Conservation (phyloP, 2,888 invertebrate species). For the Pterobdella sp. region DNA sequence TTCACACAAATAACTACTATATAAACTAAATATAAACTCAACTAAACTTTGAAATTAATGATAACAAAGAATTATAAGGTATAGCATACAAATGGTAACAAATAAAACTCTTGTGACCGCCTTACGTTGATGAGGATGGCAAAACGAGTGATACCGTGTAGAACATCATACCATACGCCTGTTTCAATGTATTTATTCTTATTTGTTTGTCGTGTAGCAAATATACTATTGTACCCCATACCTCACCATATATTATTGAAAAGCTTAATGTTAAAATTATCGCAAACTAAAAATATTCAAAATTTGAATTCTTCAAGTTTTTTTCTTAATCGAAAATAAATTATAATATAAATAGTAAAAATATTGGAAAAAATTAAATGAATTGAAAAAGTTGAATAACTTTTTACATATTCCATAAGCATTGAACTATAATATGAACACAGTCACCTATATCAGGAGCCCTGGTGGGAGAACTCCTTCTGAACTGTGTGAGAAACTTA, state of each 20-base stretch:
- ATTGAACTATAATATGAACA: background rate
- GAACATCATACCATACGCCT: conserved; percentile 78
- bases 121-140: conserved; percentile 88
- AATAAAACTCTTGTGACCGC: too few species aligned
- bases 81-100: too few species aligned
- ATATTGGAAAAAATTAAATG: background rate
- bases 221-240: too few species aligned
- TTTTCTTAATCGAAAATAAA: too few species aligned
- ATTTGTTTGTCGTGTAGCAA: too few species aligned
- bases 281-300: background rate
- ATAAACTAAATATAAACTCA: too few species aligned
- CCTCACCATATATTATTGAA: too few species aligned
- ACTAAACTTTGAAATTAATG: too few species aligned
- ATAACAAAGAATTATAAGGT: too few species aligned
- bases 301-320: too few species aligned
- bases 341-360: background rate
- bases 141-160: conserved; percentile 82
- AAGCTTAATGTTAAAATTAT: background rate
- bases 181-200: too few species aligned
- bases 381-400: background rate
- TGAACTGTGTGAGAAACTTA: conserved; percentile 76
- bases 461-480: conserved; percentile 78
- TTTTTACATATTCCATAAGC: background rate
- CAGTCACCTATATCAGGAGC: conserved; percentile 74
- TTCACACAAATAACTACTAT: too few species aligned